These are phyloP conservation scores for Conus ventricosus DNA, from an alignment of 1,140 invertebrate species.

Conservation along the genomic window DNA sequence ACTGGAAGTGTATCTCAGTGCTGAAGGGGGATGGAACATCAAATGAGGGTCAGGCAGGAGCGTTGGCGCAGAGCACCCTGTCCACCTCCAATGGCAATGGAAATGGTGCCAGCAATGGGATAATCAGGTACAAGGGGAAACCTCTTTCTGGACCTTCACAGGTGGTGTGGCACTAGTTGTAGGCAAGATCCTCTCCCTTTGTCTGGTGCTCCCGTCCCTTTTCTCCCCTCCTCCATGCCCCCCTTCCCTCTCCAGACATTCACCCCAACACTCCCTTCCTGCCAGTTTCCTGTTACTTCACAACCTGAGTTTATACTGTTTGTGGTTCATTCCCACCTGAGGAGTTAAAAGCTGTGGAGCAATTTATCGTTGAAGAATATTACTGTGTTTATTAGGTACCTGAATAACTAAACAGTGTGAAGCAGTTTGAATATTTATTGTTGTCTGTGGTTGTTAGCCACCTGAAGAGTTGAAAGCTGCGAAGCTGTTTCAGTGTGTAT, in stretches of 20 bases:
- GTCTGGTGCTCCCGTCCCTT: neutral
- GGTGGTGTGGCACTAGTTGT: constrained; percentile 34
- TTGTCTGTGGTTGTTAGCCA: no score
- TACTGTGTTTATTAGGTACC: no score
- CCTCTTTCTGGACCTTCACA: constrained; percentile 21
- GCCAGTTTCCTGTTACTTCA: no score
- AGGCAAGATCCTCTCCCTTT: neutral
- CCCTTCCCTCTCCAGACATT: neutral
- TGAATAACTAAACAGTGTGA: no score
- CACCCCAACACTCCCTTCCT: no score
- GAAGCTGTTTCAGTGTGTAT: no score
- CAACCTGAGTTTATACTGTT: no score
- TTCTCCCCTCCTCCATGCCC: neutral
- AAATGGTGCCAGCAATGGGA: constrained; percentile 44
- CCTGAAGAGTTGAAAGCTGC: no score
- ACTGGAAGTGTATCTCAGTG: constrained; percentile 91
- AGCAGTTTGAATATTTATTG: no score
- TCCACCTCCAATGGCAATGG: constrained; percentile 35
- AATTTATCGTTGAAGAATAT: no score
- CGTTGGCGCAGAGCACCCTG: neutral
- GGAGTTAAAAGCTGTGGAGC: no score
- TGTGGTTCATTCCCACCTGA: no score
- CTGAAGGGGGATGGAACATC: constrained; percentile 85
- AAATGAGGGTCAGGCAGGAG: constrained; percentile 20
- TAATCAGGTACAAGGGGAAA: constrained; percentile 23